Evolutionary conservation across 2,113 vertebrate species (phyloP), one percentile per base, ranked within the genome.

Genomic region (Clarias batrachus): DNA sequence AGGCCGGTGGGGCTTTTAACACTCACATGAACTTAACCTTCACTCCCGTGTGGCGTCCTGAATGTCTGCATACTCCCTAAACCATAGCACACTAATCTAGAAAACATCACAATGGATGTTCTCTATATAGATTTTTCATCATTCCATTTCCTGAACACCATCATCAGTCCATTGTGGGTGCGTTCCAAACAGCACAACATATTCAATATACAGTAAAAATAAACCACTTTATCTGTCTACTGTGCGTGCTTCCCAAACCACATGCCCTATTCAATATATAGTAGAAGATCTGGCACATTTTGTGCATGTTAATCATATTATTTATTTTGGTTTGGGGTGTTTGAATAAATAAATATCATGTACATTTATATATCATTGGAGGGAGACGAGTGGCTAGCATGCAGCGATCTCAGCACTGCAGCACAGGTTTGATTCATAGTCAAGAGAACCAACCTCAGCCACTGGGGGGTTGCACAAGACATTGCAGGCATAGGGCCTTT

Each of bases 61-160:
- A 63, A 65, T 82, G 81, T 66, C 23, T 82, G 9, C 8, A 21
- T 33, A 79, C 77, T 77, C 74, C 74, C 74, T 81, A 52, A 21
- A n/a, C 13, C 41, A 57, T 33, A 59, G 3, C 37, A 33, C 3
- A 79, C 54, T 33, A 54, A 19, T 78, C n/a, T 30, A 59, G 56
- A 41, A 33, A 33, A 59, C 77, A 33, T 17, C n/a, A 57, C 0
- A 8, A 21, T 54, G 27, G 27, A 79, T 79, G 13, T 77, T 17
- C 4, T 74, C 37, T 52, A 14, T 12, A 52, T 23, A 74, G 21
- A 25, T 74, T 25, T 41, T 74, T 52, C 21, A 52, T 52, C 41
- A 76, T 52, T 76, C 41, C 23, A 52, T 76, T 27, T 27, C 52
- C 25, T 27, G n/a, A 59, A 59, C 16, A 79, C 17, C 27, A 59